phyloP scores from a whole-genome alignment of 1,140 invertebrate genomes.

The Nasonia giraulti region DNA sequence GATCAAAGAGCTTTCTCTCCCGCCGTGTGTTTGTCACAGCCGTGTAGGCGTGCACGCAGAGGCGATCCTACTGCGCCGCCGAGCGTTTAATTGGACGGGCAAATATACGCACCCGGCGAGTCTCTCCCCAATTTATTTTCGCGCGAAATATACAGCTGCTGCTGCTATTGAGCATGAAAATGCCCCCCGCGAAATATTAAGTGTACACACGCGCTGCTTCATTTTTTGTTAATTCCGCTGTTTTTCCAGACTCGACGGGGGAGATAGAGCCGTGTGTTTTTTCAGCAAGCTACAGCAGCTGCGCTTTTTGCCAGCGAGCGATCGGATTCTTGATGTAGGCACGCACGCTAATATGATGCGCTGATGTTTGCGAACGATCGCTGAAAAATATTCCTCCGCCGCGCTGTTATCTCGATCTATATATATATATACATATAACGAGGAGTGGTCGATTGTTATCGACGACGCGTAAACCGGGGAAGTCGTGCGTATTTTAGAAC shows the following conservation, averaged over 20 bases:
- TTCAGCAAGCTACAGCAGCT: background rate
- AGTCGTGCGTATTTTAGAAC: background rate
- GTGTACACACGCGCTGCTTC: background rate
- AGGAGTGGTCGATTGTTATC: too few relatives aligned
- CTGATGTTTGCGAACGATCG: too few relatives aligned
- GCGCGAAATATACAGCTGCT: background rate
- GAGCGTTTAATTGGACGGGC: constrained; percentile 46
- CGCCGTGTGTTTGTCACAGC: too few relatives aligned
- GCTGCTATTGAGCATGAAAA: background rate
- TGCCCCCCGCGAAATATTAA: background rate
- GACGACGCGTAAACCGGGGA: too few relatives aligned
- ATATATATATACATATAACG: background rate
- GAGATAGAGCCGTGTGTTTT: background rate
- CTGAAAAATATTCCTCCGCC: background rate
- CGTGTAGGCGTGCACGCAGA: background rate
- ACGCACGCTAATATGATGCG: too few relatives aligned
- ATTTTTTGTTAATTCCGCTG: background rate
- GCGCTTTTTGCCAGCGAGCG: too few relatives aligned
- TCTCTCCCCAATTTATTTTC: constrained; percentile 22
- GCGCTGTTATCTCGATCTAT: background rate
- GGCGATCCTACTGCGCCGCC: background rate
- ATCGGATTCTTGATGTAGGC: too few relatives aligned
- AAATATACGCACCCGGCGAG: constrained; percentile 8
- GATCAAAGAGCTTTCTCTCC: background rate
- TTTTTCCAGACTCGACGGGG: background rate